These are phyloP conservation scores for Melitaea athalia DNA, from an alignment of 2,888 invertebrate genomes.

Conservation along the genomic window DNA sequence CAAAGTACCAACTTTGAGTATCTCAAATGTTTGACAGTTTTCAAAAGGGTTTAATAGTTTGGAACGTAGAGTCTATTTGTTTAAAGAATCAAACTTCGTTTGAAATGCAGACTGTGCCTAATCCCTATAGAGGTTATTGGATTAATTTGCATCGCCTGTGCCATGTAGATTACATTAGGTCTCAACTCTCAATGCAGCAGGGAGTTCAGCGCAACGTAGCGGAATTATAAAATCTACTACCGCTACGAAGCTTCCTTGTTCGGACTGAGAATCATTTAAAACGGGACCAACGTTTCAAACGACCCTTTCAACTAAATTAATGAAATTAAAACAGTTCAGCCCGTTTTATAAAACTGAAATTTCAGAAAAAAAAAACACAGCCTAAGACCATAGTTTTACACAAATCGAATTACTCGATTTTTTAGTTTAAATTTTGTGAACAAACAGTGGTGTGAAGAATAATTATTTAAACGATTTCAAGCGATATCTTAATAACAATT, in stretches of 20 bases:
- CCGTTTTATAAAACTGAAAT: too few species aligned
- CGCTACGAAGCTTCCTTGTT: conserved; percentile 22
- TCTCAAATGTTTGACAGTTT: neutral
- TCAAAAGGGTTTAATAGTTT: neutral
- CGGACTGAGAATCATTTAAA: conserved; percentile 2
- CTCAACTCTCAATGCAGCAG: conserved; percentile 25
- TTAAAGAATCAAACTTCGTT: neutral
- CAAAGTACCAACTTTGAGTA: neutral
- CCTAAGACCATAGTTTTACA: too few species aligned
- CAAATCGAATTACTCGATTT: too few species aligned
- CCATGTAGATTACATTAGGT: conserved; percentile 32
- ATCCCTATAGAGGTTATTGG: conserved; percentile 33
- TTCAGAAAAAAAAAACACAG: too few species aligned
- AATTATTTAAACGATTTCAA: too few species aligned
- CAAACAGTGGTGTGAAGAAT: too few species aligned
- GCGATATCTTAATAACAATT: too few species aligned
- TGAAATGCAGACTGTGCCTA: conserved; percentile 20
- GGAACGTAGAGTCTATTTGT: neutral
- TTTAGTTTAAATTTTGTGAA: too few species aligned
- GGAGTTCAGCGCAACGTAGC: conserved; percentile 19
- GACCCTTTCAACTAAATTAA: conserved; percentile 6
- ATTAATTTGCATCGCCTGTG: conserved; percentile 35
- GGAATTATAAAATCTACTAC: conserved; percentile 31
- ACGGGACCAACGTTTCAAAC: conserved; percentile 12
- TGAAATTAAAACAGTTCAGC: neutral